A percentile compares a stretch with the other conserved stretches of the same genome.
Conservation (phyloP, 1,140 invertebrate genomes). For the Achatina immaculata region DNA sequence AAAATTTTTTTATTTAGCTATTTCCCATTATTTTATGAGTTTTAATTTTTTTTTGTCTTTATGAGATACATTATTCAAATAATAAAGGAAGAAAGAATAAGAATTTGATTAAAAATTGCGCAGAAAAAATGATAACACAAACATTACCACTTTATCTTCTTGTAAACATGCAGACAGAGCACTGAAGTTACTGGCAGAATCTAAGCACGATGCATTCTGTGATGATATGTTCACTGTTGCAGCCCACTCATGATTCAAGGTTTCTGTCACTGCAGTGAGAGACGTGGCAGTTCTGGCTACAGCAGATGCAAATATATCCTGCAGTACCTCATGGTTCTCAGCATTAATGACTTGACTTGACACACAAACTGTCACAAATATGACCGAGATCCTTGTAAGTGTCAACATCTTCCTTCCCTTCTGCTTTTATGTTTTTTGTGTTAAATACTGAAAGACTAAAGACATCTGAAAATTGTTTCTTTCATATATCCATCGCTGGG, state of each 20-base stretch:
- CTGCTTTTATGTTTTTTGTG: background rate
- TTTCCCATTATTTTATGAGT: too few species aligned
- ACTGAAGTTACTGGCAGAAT: background rate
- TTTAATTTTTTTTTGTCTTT: too few species aligned
- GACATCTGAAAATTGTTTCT: too few species aligned
- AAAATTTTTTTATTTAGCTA: too few species aligned
- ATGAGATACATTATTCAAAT: too few species aligned
- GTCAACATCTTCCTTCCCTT: background rate
- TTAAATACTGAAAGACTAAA: too few species aligned
- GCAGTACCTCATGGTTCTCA: background rate
- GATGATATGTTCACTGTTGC: background rate
- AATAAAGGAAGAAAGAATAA: too few species aligned
- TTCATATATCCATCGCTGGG: too few species aligned
- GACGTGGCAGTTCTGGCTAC: background rate
- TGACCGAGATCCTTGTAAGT: background rate
- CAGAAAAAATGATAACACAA: too few species aligned
- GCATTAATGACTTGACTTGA: background rate
- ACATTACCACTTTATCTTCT: background rate
- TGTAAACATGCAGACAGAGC: background rate
- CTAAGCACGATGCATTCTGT: background rate
- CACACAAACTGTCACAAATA: background rate
- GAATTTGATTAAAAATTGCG: too few species aligned
- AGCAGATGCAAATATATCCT: constrained; percentile 2
- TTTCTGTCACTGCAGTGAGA: background rate
- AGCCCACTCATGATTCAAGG: background rate